Base-by-base conservation (phyloP, 1,140 invertebrate genomes). In the Pseudomyrmex flavicornis region DNA sequence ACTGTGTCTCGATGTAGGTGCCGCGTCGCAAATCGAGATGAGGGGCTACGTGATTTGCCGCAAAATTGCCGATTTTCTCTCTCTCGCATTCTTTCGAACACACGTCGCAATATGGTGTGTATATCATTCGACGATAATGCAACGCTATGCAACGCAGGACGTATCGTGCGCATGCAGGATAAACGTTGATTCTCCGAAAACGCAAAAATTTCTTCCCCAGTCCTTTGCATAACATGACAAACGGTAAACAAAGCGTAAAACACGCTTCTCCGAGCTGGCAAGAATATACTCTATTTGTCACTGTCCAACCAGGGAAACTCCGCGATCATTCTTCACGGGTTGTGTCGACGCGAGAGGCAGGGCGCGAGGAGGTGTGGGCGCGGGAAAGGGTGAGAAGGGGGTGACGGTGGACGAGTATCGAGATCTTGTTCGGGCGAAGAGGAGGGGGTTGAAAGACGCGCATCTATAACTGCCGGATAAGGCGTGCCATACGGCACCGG, bases 211-310 rank as follows among this genome's bases (percentile, higher is more conserved):
- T 56, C 76, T 80, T 74, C 13, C 56, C 17, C 56, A 68, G 68
- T 87, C 52, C 69, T 89, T 91, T 91, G 90, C 88, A 90, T 92
- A 90, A 91, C 85, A 82, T 82, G 90, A 91, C 88, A 86, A 91
- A 91, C 89, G 88, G 91, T 88, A 92, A 91, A 90, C 90, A 91
- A 90, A 91, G 88, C 86, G 86, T 87, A 88, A 92, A 91, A 91
- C 91, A 91, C 87, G 90, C 85, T 91, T 85, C 84, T 88, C 65
- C 70, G 84, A 84, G 87, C 85, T 91, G 88, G 85, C 86, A 87
- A 89, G 82, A 88, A 86, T 91, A 79, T 82, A 86, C 89, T 89
- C 91, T 88, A 91, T 92, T 92, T 91, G 90, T 91, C 91, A 92
- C 89, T 91, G 90, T 91, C 91, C 88, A 77, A 56, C 84, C 58